Percentiles rank a stretch among this genome's conserved stretches.
Evolutionary conservation across 2,113 vertebrate species (phyloP).

Genomic region (Platysteira castanea): DNA sequence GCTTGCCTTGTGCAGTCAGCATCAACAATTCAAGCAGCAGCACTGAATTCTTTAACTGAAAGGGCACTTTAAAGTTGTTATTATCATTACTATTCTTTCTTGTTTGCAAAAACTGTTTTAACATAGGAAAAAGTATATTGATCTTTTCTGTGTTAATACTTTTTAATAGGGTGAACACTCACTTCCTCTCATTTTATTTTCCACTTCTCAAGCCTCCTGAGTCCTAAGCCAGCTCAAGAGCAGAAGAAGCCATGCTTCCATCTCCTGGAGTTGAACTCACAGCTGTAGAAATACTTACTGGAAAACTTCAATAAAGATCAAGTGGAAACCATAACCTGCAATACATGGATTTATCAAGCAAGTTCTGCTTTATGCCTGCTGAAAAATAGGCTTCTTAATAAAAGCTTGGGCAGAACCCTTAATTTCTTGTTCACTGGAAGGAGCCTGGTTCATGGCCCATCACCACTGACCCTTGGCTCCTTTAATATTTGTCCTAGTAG

Average conservation of each 20-base stretch:
- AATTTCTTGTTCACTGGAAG: neutral
- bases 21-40: constrained; percentile 3
- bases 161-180: neutral
- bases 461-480: neutral
- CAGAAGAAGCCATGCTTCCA: neutral
- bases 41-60: neutral
- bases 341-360: neutral
- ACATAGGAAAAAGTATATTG: neutral
- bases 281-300: neutral
- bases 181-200: neutral
- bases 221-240: neutral
- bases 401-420: neutral
- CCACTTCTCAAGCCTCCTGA: neutral
- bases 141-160: neutral
- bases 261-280: fast-evolving
- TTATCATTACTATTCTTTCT: neutral
- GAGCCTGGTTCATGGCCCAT: neutral
- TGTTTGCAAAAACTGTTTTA: neutral
- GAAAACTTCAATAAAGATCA: neutral
- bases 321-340: neutral
- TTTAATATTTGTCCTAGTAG: neutral
- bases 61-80: neutral
- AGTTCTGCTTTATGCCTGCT: neutral
- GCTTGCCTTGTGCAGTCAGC: neutral
- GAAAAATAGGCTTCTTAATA: neutral